Conservation (phyloP, 1,140 invertebrate species). For the Caenorhabditis inopinata region DNA sequence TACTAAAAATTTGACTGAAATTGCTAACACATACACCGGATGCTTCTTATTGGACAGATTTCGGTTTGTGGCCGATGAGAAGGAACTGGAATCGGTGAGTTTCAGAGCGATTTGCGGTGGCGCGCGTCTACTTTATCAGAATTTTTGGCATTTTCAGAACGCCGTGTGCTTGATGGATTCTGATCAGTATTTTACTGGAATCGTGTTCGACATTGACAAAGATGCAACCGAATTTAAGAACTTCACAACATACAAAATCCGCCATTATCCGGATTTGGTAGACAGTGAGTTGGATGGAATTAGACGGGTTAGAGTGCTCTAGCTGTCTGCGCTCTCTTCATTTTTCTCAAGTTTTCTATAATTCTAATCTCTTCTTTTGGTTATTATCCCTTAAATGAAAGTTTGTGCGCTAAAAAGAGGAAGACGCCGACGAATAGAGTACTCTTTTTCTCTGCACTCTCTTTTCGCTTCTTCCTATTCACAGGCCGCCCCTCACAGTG, state of each 20-base stretch:
- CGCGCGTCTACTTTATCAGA: neutral
- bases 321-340: too few species aligned
- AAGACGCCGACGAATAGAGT: too few species aligned
- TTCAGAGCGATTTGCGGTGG: conserved; percentile 4
- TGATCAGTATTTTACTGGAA: conserved; percentile 52
- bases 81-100: neutral
- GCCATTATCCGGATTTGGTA: conserved; percentile 53
- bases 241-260: conserved; percentile 56
- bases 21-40: neutral
- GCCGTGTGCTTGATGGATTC: conserved; percentile 50
- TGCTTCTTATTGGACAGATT: neutral
- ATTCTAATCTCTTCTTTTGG: too few species aligned
- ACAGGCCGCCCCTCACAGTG: too few species aligned
- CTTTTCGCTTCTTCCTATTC: too few species aligned
- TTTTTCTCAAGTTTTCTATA: neutral
- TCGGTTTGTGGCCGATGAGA: neutral
- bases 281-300: conserved; percentile 49
- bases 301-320: neutral
- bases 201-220: conserved; percentile 51
- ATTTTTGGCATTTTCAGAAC: neutral
- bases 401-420: too few species aligned
- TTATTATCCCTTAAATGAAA: too few species aligned
- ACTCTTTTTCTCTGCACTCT: too few species aligned
- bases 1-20: conserved; percentile 26
- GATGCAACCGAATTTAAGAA: conserved; percentile 39